Evolutionary conservation across 2,113 vertebrate species (phyloP), one percentile per base, ranked within the genome.

Genomic region (Phyllostomus discolor): DNA sequence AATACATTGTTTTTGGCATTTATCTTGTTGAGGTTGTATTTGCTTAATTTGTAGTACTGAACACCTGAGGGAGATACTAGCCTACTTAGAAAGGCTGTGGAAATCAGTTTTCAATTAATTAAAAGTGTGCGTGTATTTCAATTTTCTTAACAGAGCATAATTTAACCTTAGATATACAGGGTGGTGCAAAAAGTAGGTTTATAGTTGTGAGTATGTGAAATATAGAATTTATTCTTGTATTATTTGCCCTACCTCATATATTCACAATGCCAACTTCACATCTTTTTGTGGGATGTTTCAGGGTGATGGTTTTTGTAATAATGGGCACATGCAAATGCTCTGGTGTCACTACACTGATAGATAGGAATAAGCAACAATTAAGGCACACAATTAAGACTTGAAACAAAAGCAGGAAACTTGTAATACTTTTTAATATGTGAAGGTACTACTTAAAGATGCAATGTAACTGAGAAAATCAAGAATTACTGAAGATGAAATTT

Each of bases 341-440:
- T n/a, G 7, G 14, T 92, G 43, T 84, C 41, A 66, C n/a, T 73
- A 10, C n/a, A 43, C 28, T 83, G 88, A 46, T 81, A 41, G 43
- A 88, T 26, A 69, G 38, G 50, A 87, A 76, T 87, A 92, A 91
- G 22, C 48, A 82, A 31, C 28, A 64, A 1, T 87, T 76, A 76
- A 85, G 43, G n/a, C 5, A 76, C 57, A 66, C 48, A 66, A 11
- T 83, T 81, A 59, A 82, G 73, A 89, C 38, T 86, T 88, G 50
- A 94, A 84, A 86, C 22, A 89, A 96, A 81, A 72, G 46, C 35
- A 92, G 26, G 35, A 35, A 62, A 52, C 10, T 80, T 80, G 33
- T n/a, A 70, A 91, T 48, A 91, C 76, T 87, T 91, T 48, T 70
- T 75, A 87, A 94, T 95, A 73, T 96, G 41, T 88, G 59, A 85